Evolutionary conservation across 2,888 invertebrate species (phyloP).

Genomic region (Gasteruption jaculator): DNA sequence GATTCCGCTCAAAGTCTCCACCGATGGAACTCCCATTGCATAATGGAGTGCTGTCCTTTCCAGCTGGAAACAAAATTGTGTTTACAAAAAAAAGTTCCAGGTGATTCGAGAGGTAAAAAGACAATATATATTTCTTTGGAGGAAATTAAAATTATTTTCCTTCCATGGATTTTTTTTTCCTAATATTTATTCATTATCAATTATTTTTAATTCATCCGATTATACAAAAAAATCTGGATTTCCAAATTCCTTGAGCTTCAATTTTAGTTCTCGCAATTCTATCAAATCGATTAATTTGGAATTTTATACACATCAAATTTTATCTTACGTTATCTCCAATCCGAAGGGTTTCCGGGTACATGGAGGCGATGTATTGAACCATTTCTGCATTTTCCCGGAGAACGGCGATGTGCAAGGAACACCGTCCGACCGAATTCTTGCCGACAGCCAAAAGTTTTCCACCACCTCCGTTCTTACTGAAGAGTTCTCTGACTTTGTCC

Average conservation of each 20-base stretch:
- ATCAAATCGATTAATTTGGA: too few species aligned
- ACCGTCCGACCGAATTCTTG: constrained; percentile 70
- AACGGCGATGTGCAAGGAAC: constrained; percentile 82
- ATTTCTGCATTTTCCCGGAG: constrained; percentile 78
- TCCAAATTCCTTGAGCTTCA: not conserved
- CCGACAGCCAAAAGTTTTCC: constrained; percentile 57
- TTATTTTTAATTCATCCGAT: not conserved
- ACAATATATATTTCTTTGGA: not conserved
- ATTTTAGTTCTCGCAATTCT: not conserved
- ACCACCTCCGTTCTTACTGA: constrained; percentile 54
- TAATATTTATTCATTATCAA: not conserved
- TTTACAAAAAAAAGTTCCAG: not conserved
- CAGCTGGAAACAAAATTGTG: constrained; percentile 60
- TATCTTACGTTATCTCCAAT: constrained; percentile 79
- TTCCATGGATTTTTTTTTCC: not conserved
- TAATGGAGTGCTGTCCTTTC: constrained; percentile 86
- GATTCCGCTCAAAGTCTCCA: constrained; percentile 75
- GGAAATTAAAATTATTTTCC: not conserved
- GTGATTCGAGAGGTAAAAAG: constrained; percentile 1
- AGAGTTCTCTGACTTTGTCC: constrained; percentile 56
- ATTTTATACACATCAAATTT: not conserved
- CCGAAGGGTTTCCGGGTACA: constrained; percentile 68
- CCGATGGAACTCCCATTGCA: constrained; percentile 83
- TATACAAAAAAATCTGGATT: not conserved
- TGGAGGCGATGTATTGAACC: constrained; percentile 70